A percentile compares a stretch with the other conserved stretches of the same genome.
Evolutionary conservation across 1,140 invertebrate genomes (phyloP).

Genomic region (Acarapis woodi): DNA sequence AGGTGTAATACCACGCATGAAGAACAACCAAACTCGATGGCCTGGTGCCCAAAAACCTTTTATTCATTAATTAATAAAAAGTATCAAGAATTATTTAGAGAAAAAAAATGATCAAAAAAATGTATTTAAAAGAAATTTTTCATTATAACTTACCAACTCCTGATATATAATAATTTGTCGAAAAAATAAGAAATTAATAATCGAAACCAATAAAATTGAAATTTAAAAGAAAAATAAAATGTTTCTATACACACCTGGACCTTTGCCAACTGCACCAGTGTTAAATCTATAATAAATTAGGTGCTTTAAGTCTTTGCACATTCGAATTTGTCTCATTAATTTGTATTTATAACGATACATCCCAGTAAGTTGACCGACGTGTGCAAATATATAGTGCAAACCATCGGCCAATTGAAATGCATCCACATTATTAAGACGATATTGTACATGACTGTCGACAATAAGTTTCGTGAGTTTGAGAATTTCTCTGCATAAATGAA

Average conservation of each 20-base stretch:
- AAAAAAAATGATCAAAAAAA: too few species aligned
- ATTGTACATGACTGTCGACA: conserved; percentile 96
- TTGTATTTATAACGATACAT: conserved; percentile 99
- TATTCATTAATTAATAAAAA: too few species aligned
- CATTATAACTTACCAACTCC: too few species aligned
- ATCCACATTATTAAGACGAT: conserved; percentile 94
- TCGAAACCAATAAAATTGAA: too few species aligned
- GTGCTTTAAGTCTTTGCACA: conserved; percentile 99
- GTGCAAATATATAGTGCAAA: conserved; percentile 96
- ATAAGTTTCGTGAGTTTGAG: conserved; percentile 86
- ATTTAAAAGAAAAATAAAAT: too few species aligned
- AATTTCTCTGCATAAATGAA: conserved; percentile 96
- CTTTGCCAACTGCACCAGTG: conserved; percentile 91
- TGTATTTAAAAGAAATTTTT: too few species aligned
- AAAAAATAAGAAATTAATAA: too few species aligned
- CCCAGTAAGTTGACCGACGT: conserved; percentile 94
- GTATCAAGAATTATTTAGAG: too few species aligned
- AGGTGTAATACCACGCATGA: conserved; percentile 95
- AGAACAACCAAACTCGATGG: conserved; percentile 98
- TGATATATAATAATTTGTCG: too few species aligned
- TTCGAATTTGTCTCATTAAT: conserved; percentile 93
- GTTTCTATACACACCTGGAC: too few species aligned
- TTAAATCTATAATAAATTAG: conserved; percentile 98
- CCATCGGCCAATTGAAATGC: conserved; percentile 95
- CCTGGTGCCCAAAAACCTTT: conserved; percentile 98